A percentile compares a stretch with the other conserved stretches of the same genome.
Conservation (phyloP, 2,113 vertebrate genomes). For the Ictalurus furcatus region DNA sequence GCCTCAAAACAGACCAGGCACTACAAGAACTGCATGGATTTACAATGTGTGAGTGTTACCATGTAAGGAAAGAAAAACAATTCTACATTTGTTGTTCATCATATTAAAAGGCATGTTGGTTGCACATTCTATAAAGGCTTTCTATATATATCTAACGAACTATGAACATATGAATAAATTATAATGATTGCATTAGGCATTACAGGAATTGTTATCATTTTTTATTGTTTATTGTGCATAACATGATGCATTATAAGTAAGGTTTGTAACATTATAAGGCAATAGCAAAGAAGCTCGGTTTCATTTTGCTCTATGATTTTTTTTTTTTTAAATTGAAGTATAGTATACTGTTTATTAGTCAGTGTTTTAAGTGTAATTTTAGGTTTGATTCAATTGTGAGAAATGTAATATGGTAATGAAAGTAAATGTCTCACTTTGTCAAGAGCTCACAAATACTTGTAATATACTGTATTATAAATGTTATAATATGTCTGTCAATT, state of each 20-base stretch:
- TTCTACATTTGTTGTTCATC: background rate
- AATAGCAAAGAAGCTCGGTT: background rate
- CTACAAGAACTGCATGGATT: background rate
- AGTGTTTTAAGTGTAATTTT: background rate
- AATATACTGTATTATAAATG: background rate
- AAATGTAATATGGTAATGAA: background rate
- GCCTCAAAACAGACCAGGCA: conserved; percentile 1
- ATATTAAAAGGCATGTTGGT: background rate
- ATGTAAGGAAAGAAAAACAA: background rate
- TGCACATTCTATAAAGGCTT: background rate
- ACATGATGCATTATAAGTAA: background rate
- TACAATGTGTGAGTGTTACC: background rate
- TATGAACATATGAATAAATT: background rate
- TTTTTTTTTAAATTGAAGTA: background rate
- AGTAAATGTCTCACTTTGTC: background rate
- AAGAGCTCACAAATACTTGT: background rate
- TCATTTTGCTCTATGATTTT: background rate
- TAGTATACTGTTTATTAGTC: background rate
- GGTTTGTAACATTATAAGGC: background rate
- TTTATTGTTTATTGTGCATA: background rate
- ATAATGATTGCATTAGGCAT: background rate
- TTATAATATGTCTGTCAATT: background rate
- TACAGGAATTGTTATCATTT: background rate
- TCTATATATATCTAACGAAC: background rate
- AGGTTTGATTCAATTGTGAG: background rate